These are phyloP conservation scores for Noctua comes DNA, from an alignment of 2,888 invertebrate species.

Conservation along the genomic window DNA sequence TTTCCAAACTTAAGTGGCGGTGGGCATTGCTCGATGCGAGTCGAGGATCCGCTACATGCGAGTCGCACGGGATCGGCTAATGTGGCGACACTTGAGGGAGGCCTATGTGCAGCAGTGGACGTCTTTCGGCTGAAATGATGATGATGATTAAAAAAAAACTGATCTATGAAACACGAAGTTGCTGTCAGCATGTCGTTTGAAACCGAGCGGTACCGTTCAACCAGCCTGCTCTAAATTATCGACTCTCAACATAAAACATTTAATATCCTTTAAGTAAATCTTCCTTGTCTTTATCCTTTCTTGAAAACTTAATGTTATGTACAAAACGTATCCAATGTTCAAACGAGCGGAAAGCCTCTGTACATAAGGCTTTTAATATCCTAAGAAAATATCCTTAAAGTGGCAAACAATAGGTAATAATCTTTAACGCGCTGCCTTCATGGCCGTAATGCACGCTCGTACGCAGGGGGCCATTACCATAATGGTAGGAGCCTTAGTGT, in stretches of 20 bases:
- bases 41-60: too few species aligned
- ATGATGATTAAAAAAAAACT: too few species aligned
- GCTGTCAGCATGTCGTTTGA: background rate
- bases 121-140: too few species aligned
- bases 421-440: constrained; percentile 47
- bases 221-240: background rate
- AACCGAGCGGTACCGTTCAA: background rate
- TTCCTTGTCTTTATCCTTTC: background rate
- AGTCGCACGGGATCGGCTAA: too few species aligned
- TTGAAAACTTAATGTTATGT: constrained; percentile 11
- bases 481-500: constrained; percentile 31
- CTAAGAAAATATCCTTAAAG: constrained; percentile 53
- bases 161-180: background rate
- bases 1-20: too few species aligned
- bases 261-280: background rate
- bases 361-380: constrained; percentile 47
- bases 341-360: constrained; percentile 21
- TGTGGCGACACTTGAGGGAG: too few species aligned
- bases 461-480: constrained; percentile 61
- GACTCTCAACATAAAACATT: background rate
- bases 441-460: constrained; percentile 54
- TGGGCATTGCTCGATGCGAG: too few species aligned
- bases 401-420: constrained; percentile 60
- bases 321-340: constrained; percentile 25
- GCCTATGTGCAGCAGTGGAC: too few species aligned